Percentiles rank a stretch among this genome's conserved stretches.
phyloP scores from a whole-genome alignment of 2,797 vertebrate genomes.

The Gymnodraco acuticeps region DNA sequence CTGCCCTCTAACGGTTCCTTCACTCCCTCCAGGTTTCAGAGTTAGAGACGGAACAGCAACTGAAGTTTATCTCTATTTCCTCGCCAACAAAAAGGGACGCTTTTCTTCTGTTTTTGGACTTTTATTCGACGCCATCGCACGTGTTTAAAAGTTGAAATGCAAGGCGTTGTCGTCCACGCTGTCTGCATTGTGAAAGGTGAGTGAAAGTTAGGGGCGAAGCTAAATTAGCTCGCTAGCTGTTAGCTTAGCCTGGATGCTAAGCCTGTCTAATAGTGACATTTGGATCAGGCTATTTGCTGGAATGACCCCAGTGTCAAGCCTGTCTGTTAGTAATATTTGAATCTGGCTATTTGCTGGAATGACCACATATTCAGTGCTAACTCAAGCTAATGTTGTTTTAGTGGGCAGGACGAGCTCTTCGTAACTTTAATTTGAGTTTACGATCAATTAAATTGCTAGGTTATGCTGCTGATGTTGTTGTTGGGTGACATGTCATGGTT shows the following conservation, averaged over 20 bases:
- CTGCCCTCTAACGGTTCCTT: no score
- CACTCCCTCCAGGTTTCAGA: no score
- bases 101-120: background rate
- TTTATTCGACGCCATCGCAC: slow-evolving; percentile 61
- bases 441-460: background rate
- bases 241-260: slow-evolving; percentile 50
- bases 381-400: background rate
- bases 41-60: slow-evolving; percentile 18
- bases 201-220: slow-evolving; percentile 43
- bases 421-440: background rate
- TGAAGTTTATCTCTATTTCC: slow-evolving; percentile 70
- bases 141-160: slow-evolving; percentile 25
- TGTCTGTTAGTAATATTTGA: no score
- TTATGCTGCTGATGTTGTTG: slow-evolving; percentile 5
- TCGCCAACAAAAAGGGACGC: slow-evolving; percentile 60
- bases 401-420: background rate
- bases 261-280: background rate
- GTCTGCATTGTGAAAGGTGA: slow-evolving; percentile 63
- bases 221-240: slow-evolving; percentile 60
- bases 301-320: background rate
- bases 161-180: background rate
- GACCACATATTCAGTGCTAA: slow-evolving; percentile 4
- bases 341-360: slow-evolving; percentile 62
- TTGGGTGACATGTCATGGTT: slow-evolving; percentile 20
- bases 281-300: slow-evolving; percentile 67